phyloP scores from a whole-genome alignment of 2,113 vertebrate species.

The Amazona vittata region DNA sequence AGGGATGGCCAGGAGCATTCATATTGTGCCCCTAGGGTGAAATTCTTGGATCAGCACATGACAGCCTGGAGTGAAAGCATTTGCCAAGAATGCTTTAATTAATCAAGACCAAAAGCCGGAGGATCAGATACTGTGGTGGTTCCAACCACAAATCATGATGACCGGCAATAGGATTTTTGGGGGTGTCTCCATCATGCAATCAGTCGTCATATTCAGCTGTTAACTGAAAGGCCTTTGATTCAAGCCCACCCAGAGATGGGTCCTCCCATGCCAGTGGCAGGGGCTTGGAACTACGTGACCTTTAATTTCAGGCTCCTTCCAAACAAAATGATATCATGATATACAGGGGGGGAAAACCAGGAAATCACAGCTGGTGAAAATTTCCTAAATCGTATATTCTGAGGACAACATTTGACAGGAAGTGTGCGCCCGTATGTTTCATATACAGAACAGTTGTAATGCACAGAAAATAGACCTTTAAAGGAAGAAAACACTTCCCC shows the following conservation, averaged over 20 bases:
- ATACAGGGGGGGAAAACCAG: not conserved
- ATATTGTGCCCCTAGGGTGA: rapidly evolving
- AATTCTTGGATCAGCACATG: not conserved
- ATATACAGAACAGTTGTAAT: not conserved
- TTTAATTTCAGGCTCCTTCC: not conserved
- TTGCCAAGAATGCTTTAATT: not conserved
- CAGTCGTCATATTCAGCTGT: conserved; percentile 54
- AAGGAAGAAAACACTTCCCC: not conserved
- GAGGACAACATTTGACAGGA: not conserved
- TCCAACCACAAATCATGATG: not conserved
- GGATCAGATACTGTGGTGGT: rapidly evolving
- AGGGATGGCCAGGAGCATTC: rapidly evolving
- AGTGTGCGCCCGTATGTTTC: not conserved
- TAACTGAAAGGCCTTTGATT: conserved; percentile 74
- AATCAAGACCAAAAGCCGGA: not conserved
- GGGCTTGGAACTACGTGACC: not conserved
- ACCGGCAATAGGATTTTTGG: not conserved
- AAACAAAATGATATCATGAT: not conserved
- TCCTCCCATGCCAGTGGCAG: not conserved
- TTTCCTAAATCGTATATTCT: not conserved
- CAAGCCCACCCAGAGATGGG: conserved; percentile 53
- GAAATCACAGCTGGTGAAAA: not conserved
- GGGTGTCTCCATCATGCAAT: conserved; percentile 59
- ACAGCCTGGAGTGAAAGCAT: not conserved
- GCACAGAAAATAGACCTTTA: not conserved